A percentile compares a stretch with the other conserved stretches of the same genome.
Evolutionary conservation across 2,113 vertebrate genomes (phyloP).

Genomic region (Callithrix jacchus): DNA sequence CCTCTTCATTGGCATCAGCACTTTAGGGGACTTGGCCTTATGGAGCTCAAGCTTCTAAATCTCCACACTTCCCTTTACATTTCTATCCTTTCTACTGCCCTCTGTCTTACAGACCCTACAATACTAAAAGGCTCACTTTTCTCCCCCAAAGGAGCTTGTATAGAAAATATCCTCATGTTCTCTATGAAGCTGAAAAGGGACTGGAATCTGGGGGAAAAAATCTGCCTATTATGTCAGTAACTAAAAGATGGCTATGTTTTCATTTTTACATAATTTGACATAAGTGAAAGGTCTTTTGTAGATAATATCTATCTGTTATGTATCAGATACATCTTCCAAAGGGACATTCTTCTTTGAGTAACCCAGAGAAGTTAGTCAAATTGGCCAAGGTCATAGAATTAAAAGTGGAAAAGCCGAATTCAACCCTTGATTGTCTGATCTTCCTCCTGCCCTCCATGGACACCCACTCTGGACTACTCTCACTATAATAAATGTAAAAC

Average conservation of each 20-base stretch:
- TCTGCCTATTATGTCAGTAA: neutral
- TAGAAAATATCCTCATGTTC: neutral
- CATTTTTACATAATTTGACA: neutral
- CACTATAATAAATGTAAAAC: neutral
- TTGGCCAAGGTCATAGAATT: neutral
- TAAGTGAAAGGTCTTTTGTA: neutral
- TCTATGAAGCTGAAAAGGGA: neutral
- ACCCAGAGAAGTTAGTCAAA: neutral
- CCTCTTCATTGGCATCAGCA: neutral
- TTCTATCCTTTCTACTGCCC: neutral
- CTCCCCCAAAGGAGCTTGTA: neutral
- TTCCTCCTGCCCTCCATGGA: neutral
- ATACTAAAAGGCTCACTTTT: neutral
- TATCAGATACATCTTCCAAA: neutral
- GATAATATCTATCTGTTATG: neutral
- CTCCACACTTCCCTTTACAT: neutral
- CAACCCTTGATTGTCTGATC: neutral
- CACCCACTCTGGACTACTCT: neutral
- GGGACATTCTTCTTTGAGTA: neutral
- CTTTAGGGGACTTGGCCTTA: neutral
- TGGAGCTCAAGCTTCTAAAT: neutral
- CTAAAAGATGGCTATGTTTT: neutral
- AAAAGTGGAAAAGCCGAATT: neutral
- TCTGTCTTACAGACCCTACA: neutral
- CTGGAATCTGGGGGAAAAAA: neutral